A percentile compares a stretch with the other conserved stretches of the same genome.
Conservation (phyloP, 2,888 invertebrate genomes). For the Trichopoda pennipes region DNA sequence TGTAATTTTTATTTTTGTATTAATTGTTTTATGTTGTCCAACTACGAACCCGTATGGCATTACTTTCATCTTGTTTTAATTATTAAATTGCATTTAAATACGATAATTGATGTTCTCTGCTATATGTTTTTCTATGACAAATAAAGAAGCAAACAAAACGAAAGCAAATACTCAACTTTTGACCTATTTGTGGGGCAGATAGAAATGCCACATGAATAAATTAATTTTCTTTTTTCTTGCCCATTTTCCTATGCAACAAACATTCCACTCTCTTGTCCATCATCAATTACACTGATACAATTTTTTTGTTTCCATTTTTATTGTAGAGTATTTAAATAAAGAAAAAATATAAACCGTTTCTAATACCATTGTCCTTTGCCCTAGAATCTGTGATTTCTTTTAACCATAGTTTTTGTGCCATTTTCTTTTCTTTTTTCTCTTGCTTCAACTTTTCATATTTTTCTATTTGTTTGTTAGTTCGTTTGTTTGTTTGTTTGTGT, state of each 20-base stretch:
- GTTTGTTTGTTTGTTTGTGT: not conserved
- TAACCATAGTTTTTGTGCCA: not conserved
- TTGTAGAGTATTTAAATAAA: slow-evolving; percentile 35
- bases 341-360: slow-evolving; percentile 27
- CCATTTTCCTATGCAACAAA: not conserved
- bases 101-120: slow-evolving; percentile 37
- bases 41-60: not conserved
- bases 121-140: slow-evolving; percentile 14
- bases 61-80: slow-evolving; percentile 16
- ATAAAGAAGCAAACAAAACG: too few species aligned
- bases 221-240: slow-evolving; percentile 20
- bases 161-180: slow-evolving; percentile 14
- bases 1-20: not conserved
- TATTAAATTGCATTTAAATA: slow-evolving; percentile 44
- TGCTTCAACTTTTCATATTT: slow-evolving; percentile 1
- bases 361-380: slow-evolving; percentile 50
- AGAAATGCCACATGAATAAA: slow-evolving; percentile 45
- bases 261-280: slow-evolving; percentile 16
- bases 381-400: slow-evolving; percentile 41
- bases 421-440: not conserved
- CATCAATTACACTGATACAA: slow-evolving; percentile 53
- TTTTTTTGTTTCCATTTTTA: slow-evolving; percentile 13
- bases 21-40: not conserved
- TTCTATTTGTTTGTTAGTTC: slow-evolving; percentile 20
- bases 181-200: slow-evolving; percentile 1